These are phyloP conservation scores for Ploceus nigricollis DNA, from an alignment of 2,113 vertebrate species.

Conservation along the genomic window DNA sequence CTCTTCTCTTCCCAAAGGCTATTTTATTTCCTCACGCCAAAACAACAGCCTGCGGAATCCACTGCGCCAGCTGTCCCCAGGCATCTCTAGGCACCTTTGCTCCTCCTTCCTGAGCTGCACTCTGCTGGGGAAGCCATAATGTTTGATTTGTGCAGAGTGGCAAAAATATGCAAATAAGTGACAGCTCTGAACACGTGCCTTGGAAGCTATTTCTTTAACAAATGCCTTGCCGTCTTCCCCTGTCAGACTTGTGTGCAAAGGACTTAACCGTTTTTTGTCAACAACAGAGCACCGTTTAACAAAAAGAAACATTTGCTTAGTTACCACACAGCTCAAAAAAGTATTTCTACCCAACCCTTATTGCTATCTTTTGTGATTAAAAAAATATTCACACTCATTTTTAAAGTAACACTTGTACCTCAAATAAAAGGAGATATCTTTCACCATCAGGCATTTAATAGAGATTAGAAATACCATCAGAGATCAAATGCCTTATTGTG, in stretches of 20 bases:
- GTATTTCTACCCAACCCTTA: background rate
- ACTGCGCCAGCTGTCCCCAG: fast-evolving
- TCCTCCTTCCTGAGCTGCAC: background rate
- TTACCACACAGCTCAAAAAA: background rate
- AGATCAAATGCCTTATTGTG: background rate
- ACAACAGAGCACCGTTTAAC: background rate
- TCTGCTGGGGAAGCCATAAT: background rate
- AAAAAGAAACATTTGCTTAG: background rate
- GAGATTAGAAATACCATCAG: background rate
- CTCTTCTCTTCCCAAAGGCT: background rate
- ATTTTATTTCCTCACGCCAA: background rate
- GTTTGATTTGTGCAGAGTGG: background rate
- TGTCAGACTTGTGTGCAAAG: background rate
- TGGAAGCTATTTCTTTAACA: background rate
- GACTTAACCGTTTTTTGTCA: background rate
- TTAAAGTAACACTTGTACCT: background rate
- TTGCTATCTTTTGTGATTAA: background rate
- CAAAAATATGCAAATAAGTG: background rate
- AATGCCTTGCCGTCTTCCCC: background rate
- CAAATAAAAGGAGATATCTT: background rate
- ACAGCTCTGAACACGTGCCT: background rate
- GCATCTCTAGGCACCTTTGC: fast-evolving
- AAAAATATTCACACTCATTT: background rate
- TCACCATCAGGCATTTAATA: background rate
- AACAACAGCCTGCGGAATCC: background rate